A percentile compares a stretch with the other conserved stretches of the same genome.
Evolutionary conservation across 92 coral and sea anemone species (phyloP).

Genomic region (Bergia sp.): DNA sequence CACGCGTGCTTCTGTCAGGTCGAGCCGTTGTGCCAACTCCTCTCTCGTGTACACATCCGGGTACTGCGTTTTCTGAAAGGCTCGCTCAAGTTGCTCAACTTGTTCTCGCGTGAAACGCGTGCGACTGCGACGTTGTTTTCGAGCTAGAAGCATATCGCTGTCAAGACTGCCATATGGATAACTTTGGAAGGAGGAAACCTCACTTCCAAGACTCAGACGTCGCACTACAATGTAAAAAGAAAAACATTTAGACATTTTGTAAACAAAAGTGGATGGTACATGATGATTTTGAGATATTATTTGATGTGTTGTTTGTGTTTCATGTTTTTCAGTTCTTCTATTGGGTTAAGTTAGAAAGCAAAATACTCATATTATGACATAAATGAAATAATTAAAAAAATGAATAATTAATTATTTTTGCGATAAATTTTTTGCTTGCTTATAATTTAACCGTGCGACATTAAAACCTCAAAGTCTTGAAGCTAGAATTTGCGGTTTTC

Average conservation of each 20-base stretch:
- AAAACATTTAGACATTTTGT: neutral
- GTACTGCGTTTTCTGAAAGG: slow-evolving; percentile 96
- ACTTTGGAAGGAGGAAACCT: slow-evolving; percentile 63
- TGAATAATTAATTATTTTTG: slow-evolving; percentile 1
- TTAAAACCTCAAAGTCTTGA: slow-evolving; percentile 4
- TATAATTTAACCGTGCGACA: slow-evolving; percentile 1
- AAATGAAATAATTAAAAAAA: neutral
- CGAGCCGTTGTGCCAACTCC: slow-evolving; percentile 91
- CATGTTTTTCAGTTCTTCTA: neutral
- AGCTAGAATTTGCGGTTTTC: slow-evolving; percentile 47
- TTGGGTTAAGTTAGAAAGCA: neutral
- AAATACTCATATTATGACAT: neutral
- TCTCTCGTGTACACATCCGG: slow-evolving; percentile 99
- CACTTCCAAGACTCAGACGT: slow-evolving; percentile 54
- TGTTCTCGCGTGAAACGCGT: slow-evolving; percentile 88
- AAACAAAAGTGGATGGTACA: neutral
- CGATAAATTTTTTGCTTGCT: neutral
- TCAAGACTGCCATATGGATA: slow-evolving; percentile 73
- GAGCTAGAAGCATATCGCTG: slow-evolving; percentile 79
- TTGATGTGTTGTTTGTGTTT: neutral
- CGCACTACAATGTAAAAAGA: slow-evolving; percentile 9
- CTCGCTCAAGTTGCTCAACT: slow-evolving; percentile 90
- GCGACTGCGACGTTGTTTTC: slow-evolving; percentile 96
- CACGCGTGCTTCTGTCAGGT: slow-evolving; percentile 94
- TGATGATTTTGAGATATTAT: neutral